Percentiles rank a stretch among this genome's conserved stretches.
phyloP scores from a whole-genome alignment of 2,113 vertebrate genomes.

The Neodontobutis hainanensis region DNA sequence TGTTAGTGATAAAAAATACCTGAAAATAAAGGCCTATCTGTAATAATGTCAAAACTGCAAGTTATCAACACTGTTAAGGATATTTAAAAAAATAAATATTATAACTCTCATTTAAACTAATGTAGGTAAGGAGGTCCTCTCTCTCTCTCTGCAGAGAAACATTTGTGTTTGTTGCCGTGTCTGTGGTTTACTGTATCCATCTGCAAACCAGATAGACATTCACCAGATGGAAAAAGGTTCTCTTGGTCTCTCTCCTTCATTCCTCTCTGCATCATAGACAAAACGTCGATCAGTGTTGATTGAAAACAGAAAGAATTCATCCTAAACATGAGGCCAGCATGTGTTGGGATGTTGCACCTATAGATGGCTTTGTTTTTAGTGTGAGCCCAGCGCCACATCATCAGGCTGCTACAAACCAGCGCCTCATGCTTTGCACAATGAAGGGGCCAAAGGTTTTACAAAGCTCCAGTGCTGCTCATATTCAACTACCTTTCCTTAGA shows the following conservation, averaged over 20 bases:
- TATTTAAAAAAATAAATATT: too few relatives aligned
- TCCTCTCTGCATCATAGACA: conserved; percentile 9
- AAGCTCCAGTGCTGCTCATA: too few relatives aligned
- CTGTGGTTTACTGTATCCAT: conserved; percentile 48
- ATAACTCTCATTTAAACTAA: too few relatives aligned
- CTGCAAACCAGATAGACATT: conserved; percentile 52
- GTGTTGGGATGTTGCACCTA: conserved; percentile 43
- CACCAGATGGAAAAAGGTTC: conserved; percentile 54
- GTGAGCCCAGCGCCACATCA: conserved; percentile 42
- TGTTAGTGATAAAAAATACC: too few relatives aligned
- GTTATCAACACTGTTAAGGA: too few relatives aligned
- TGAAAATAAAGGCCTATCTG: too few relatives aligned
- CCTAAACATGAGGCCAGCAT: conserved; percentile 54
- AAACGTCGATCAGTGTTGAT: conserved; percentile 33
- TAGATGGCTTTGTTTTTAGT: conserved; percentile 32
- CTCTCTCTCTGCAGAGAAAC: neutral
- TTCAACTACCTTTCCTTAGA: too few relatives aligned
- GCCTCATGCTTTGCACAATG: neutral
- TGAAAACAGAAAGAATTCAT: conserved; percentile 42
- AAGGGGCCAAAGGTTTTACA: too few relatives aligned
- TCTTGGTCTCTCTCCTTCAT: conserved; percentile 19
- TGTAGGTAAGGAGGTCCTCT: neutral
- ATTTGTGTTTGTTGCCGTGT: conserved; percentile 34
- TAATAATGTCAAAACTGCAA: too few relatives aligned
- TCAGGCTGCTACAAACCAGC: conserved; percentile 7